Percentiles rank a stretch among this genome's conserved stretches.
Conservation (phyloP, 2,888 invertebrate species). For the Marasmarcha lunaedactyla region DNA sequence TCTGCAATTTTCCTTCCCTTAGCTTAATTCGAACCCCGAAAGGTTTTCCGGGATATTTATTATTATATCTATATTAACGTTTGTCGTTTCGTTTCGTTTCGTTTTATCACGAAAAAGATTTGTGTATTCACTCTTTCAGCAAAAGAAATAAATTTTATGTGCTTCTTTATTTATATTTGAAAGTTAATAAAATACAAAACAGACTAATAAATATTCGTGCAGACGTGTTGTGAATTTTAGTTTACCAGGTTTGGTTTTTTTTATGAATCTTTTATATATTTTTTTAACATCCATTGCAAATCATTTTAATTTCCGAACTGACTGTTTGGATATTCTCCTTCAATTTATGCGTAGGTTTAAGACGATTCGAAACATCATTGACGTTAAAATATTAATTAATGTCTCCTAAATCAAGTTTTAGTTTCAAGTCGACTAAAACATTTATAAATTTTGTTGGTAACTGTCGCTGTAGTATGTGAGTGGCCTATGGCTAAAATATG, state of each 20-base stretch:
- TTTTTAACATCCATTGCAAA: no score
- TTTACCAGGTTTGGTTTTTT: neutral
- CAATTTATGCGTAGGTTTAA: no score
- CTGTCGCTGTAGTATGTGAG: no score
- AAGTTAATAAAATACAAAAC: conserved; percentile 46
- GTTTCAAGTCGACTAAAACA: no score
- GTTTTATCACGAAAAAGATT: conserved; percentile 53
- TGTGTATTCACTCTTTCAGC: conserved; percentile 29
- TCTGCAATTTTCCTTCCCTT: conserved; percentile 64
- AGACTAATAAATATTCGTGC: conserved; percentile 39
- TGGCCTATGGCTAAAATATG: no score
- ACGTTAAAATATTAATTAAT: no score
- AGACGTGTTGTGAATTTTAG: conserved; percentile 24
- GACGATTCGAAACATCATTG: no score
- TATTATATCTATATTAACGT: conserved; percentile 68
- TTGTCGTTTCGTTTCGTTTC: conserved; percentile 37
- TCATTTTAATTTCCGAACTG: no score
- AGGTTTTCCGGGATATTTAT: conserved; percentile 62
- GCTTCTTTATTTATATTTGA: conserved; percentile 32
- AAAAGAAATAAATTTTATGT: conserved; percentile 41
- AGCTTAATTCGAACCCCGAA: conserved; percentile 64
- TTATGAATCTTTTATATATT: no score
- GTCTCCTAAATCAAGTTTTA: no score
- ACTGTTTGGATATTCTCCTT: no score
- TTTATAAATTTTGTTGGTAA: no score